Evolutionary conservation across 2,888 invertebrate species (phyloP), one percentile per base, ranked within the genome.

Genomic region (Dicranocentrus wangi): DNA sequence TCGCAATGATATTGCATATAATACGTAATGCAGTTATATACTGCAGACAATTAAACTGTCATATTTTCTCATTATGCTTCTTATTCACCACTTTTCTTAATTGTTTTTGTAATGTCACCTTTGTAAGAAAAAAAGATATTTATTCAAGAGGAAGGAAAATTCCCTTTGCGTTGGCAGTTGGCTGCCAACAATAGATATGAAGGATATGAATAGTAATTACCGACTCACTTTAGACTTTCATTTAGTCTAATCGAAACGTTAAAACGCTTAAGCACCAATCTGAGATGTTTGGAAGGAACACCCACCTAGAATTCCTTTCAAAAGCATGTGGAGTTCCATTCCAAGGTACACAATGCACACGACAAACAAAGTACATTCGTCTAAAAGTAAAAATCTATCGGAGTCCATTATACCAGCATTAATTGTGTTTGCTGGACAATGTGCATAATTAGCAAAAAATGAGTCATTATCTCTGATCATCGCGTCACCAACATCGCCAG

Each of bases 401-500:
- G n/a, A 60, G 27, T 27, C 32, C 32, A 7, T 17, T 28, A 55
- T 25, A n/a, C 5, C 5, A 47, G 25, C 21, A 60, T 60, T 8
- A 5, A 23, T 60, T 32, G 17, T 60, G n/a, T 32, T 28, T 28
- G 60, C 60, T 60, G 60, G 60, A 61, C 28, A 43, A 63, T 63
- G 63, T n/a, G 61, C 51, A 63, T 72, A 72, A 72, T 72, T 72
- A 72, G 72, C 72, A 72, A 72, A 69, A 70, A 72, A 72, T 72
- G 72, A 61, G 21, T 63, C 71, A 71, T 71, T 71, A 71, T 71
- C 71, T 71, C 60, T 71, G 60, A 71, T 60, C 71, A 71, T 71
- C 25, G 5, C 17, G 17, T 47, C 51, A 51, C 28, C n/a, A n/a
- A n/a, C 60, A 28, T 27, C 15, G 10, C 28, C 55, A 23, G 25